Percentiles rank a stretch among this genome's conserved stretches.
Conservation (phyloP, 2,113 vertebrate species). For the Elachura formosa region DNA sequence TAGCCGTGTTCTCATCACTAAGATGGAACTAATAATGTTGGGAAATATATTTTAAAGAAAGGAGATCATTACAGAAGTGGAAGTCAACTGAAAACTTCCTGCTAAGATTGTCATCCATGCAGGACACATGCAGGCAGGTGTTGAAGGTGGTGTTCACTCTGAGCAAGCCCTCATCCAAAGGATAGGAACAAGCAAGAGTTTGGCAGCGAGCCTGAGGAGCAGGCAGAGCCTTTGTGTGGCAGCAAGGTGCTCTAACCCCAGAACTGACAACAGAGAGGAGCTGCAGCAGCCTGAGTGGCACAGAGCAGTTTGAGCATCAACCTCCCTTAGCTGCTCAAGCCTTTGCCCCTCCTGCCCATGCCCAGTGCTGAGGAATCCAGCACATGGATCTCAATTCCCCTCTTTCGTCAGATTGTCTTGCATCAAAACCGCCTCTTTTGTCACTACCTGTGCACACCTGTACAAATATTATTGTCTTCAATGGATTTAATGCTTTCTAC, state of each 20-base stretch:
- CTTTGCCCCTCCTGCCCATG: not conserved
- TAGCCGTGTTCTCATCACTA: not conserved
- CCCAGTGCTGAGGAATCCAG: not conserved
- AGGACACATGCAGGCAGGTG: not conserved
- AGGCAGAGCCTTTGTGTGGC: not conserved
- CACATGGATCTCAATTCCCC: fast-evolving
- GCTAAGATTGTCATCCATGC: not conserved
- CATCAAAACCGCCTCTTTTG: not conserved
- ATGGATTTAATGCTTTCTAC: not conserved
- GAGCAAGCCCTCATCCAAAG: not conserved
- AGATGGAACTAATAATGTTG: not conserved
- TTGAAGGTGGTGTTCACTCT: not conserved
- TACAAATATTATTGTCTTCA: not conserved
- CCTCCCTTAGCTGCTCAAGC: not conserved
- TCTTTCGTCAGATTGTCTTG: not conserved
- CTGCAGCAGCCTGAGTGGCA: not conserved
- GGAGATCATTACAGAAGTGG: fast-evolving
- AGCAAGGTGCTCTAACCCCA: not conserved
- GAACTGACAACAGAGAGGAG: not conserved
- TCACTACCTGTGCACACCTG: not conserved
- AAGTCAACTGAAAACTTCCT: not conserved
- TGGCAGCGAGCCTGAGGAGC: not conserved
- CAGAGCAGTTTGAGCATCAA: not conserved
- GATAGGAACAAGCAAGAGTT: fast-evolving
- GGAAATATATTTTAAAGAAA: not conserved